Evolutionary conservation across 2,888 invertebrate genomes (phyloP).

Genomic region (Agrochola lychnidis): DNA sequence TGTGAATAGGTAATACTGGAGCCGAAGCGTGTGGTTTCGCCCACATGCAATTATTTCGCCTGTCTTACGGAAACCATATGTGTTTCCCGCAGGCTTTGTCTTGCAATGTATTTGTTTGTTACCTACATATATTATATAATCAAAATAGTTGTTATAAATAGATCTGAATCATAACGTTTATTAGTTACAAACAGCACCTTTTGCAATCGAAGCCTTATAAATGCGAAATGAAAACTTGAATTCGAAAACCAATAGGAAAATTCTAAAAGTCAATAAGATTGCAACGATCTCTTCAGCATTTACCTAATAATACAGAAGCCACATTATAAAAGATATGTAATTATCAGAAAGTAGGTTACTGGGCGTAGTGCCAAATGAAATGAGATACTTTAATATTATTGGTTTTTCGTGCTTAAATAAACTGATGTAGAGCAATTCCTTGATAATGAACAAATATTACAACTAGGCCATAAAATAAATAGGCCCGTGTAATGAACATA

Average conservation of each 20-base stretch:
- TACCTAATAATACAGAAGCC: constrained; percentile 23
- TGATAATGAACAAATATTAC: constrained; percentile 65
- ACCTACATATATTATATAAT: background rate
- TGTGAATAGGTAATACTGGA: constrained; percentile 36
- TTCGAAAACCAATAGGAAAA: constrained; percentile 25
- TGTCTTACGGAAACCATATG: constrained; percentile 28
- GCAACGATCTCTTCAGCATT: constrained; percentile 20
- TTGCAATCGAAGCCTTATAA: background rate
- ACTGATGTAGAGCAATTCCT: constrained; percentile 21
- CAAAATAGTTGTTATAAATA: background rate
- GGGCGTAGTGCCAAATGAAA: constrained; percentile 42
- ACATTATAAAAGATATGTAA: constrained; percentile 31
- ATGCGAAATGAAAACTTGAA: background rate
- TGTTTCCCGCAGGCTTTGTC: constrained; percentile 11
- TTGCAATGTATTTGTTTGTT: constrained; percentile 15
- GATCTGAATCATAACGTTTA: background rate
- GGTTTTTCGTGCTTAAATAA: constrained; percentile 15
- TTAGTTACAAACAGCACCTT: background rate
- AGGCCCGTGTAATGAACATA: constrained; percentile 71
- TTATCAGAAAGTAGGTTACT: constrained; percentile 28
- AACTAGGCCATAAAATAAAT: constrained; percentile 62
- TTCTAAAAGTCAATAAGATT: background rate
- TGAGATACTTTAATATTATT: constrained; percentile 23
- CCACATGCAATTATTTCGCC: constrained; percentile 29
- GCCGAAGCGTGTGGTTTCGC: constrained; percentile 1